Evolutionary conservation across 2,888 invertebrate species (phyloP).

Genomic region (Stomorhina lunata): DNA sequence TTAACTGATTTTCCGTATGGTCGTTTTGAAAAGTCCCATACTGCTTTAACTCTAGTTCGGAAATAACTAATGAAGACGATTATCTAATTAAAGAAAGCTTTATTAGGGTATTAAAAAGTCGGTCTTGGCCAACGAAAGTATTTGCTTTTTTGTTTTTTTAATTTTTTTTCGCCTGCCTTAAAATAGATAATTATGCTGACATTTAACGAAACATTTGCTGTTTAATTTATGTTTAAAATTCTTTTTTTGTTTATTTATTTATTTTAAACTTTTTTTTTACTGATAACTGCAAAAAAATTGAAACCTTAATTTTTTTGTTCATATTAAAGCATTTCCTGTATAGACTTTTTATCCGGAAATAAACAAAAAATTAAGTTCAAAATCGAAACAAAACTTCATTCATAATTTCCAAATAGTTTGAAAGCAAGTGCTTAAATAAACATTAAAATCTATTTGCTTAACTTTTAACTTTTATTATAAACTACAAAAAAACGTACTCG

Average conservation of each 20-base stretch:
- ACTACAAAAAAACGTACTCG: too few relatives aligned
- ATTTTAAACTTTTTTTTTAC: conserved; percentile 20
- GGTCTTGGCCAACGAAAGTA: too few relatives aligned
- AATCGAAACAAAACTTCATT: conserved; percentile 27
- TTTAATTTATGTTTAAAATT: too few relatives aligned
- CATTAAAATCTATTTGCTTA: neutral
- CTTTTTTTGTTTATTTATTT: neutral
- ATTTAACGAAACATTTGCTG: conserved; percentile 30
- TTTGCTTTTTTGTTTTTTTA: too few relatives aligned
- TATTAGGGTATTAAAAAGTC: too few relatives aligned
- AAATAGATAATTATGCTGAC: too few relatives aligned
- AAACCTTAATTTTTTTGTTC: conserved; percentile 40
- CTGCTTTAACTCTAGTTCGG: too few relatives aligned
- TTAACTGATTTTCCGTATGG: too few relatives aligned
- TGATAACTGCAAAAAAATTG: conserved; percentile 55
- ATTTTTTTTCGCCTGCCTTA: too few relatives aligned
- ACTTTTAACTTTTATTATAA: conserved; percentile 5
- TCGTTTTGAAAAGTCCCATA: too few relatives aligned
- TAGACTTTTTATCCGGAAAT: conserved; percentile 53
- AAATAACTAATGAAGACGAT: too few relatives aligned
- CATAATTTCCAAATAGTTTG: neutral
- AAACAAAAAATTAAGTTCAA: conserved; percentile 20
- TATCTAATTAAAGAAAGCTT: too few relatives aligned
- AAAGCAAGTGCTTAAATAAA: neutral
- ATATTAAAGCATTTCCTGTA: conserved; percentile 49